phyloP scores from a whole-genome alignment of 2,888 invertebrate species.

The Cantharis lateralis region DNA sequence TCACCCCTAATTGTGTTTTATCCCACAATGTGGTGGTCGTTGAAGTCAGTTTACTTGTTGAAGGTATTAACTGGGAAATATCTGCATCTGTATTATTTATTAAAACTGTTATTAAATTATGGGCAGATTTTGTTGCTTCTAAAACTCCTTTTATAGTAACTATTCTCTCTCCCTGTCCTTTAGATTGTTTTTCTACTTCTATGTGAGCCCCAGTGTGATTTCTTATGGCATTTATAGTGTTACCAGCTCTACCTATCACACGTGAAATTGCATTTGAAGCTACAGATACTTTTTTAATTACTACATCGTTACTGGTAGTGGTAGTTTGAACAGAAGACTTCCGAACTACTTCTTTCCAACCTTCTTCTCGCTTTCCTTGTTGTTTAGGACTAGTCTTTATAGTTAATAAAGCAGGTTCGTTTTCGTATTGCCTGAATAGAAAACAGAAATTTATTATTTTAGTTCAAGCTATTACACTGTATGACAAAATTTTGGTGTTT shows the following conservation, averaged over 20 bases:
- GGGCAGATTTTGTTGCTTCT: conserved; percentile 92
- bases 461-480: too few species aligned
- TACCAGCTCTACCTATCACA: conserved; percentile 96
- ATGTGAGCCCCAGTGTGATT: conserved; percentile 97
- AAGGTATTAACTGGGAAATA: conserved; percentile 79
- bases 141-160: conserved; percentile 94
- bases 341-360: conserved; percentile 96
- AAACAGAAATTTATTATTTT: not conserved
- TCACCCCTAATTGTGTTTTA: conserved; percentile 60
- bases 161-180: conserved; percentile 90
- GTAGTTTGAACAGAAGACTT: conserved; percentile 71
- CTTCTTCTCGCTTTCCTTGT: conserved; percentile 78
- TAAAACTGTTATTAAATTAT: conserved; percentile 85
- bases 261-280: conserved; percentile 94
- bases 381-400: conserved; percentile 71
- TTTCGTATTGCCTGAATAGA: conserved; percentile 30
- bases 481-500: too few species aligned
- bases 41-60: conserved; percentile 58
- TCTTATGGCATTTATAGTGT: conserved; percentile 97
- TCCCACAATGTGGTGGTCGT: conserved; percentile 63
- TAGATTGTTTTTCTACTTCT: conserved; percentile 96
- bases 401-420: conserved; percentile 21
- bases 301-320: conserved; percentile 49
- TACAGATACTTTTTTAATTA: conserved; percentile 91
- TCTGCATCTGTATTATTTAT: conserved; percentile 96